Base-by-base conservation (phyloP, 2,797 vertebrate species). In the Capromys pilorides region DNA sequence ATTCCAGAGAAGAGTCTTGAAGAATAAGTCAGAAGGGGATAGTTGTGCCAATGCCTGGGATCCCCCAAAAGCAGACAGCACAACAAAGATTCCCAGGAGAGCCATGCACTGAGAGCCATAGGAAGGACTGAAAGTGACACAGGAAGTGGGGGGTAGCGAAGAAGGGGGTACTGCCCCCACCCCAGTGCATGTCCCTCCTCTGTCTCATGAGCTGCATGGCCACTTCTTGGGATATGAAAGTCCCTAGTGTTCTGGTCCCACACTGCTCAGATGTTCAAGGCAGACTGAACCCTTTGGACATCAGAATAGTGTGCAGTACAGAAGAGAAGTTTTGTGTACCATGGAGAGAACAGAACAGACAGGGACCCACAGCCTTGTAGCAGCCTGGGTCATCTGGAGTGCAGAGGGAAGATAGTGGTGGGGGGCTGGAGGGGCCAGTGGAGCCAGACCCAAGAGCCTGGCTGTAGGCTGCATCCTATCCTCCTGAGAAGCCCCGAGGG, bases 251-350 rank as follows among this genome's bases (percentile, higher is more conserved):
- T 71, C 36, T 75, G 71, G 31, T 83, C 69, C 61, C 3, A 36
- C 22, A 1, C 54, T 49, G n/a, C 31, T 67, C 51, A 36, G 12
- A 1, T 41, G 61, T 54, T 83, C 5, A 12, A 67, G 59, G 1
- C 45, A 73, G 28, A 54, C 14, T 64, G 39, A 28, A 62, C n/a
- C 39, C 26, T 79, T n/a, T 93, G 84, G 39, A 36, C 33, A 79
- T n/a, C 75, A 86, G 75, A 21, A 12, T 28, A 31, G 36, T 31
- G 12, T 28, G 33, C 14, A 67, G 92, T 92, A 85, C 86, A 92
- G 92, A 94, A 51, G 82, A 49, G 90, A 93, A 91, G 91, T 84
- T 64, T 94, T 86, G 88, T 93, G 87, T 19, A 49, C 89, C 49
- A 11, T 31, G 54, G 83, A 64, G 41, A 91, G 91, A 82, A 94